phyloP scores from a whole-genome alignment of 2,888 invertebrate species.

The Phyllotreta cruciferae region DNA sequence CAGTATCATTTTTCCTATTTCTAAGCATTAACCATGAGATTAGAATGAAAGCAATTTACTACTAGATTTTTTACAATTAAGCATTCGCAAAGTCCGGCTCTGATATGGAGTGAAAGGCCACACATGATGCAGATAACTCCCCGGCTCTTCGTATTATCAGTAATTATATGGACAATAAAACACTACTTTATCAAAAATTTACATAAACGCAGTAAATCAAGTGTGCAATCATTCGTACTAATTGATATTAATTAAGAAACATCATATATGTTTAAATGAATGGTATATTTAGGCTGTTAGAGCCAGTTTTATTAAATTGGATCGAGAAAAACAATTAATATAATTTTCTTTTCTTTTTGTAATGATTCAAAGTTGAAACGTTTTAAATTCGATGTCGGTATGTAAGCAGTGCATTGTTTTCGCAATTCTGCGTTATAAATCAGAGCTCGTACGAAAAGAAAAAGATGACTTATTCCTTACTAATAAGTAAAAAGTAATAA shows the following conservation, averaged over 20 bases:
- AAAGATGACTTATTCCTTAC: conserved; percentile 10
- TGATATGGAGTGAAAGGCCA: conserved; percentile 16
- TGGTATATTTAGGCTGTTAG: too few species aligned
- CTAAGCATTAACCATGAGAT: too few species aligned
- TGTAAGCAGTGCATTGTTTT: not conserved
- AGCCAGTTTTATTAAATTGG: too few species aligned
- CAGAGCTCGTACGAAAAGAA: not conserved
- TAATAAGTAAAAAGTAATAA: conserved; percentile 15
- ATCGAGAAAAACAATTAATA: too few species aligned
- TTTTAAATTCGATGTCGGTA: too few species aligned
- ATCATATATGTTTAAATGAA: conserved; percentile 13
- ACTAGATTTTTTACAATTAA: conserved; percentile 1
- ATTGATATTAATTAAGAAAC: conserved; percentile 18
- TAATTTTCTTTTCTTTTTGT: too few species aligned
- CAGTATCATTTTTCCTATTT: too few species aligned
- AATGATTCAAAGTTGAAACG: too few species aligned
- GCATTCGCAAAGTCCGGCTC: not conserved
- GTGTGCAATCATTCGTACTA: conserved; percentile 18
- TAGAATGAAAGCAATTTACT: too few species aligned
- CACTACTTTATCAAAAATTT: conserved; percentile 22
- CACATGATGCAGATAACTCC: conserved; percentile 18
- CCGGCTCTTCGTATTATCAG: conserved; percentile 18
- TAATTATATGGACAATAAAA: conserved; percentile 23
- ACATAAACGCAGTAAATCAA: conserved; percentile 22
- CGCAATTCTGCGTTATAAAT: not conserved